A percentile compares a stretch with the other conserved stretches of the same genome.
Conservation (phyloP, 92 coral and sea anemone genomes). For the Porites lobata region DNA sequence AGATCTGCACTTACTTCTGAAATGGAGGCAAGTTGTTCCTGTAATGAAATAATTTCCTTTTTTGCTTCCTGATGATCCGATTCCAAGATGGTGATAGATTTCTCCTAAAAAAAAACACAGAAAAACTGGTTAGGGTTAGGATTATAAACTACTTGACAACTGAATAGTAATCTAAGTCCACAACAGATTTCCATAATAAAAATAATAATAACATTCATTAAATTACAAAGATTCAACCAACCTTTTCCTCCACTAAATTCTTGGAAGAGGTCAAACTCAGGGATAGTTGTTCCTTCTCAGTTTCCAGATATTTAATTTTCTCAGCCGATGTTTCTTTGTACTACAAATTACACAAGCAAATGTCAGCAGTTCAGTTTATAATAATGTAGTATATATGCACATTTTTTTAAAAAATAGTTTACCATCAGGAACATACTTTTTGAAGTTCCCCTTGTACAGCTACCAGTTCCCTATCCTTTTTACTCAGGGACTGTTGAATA, state of each 20-base stretch:
- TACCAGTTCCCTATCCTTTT: conserved; percentile 68
- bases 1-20: conserved; percentile 21
- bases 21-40: conserved; percentile 39
- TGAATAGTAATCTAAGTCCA: too few species aligned
- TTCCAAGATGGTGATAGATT: conserved; percentile 8
- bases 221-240: not conserved
- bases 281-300: conserved; percentile 72
- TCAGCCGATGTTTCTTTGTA: conserved; percentile 22
- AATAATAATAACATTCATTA: too few species aligned
- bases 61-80: conserved; percentile 29
- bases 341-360: not conserved
- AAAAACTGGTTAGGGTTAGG: not conserved
- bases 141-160: too few species aligned
- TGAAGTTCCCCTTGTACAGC: conserved; percentile 64
- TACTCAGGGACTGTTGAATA: conserved; percentile 55
- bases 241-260: conserved; percentile 81
- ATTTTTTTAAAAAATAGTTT: not conserved
- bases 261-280: conserved; percentile 66
- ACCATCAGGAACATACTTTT: conserved; percentile 27
- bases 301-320: conserved; percentile 67
- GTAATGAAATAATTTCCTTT: conserved; percentile 33
- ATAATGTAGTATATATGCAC: not conserved
- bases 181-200: too few species aligned
- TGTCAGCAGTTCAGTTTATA: not conserved
- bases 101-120: conserved; percentile 4